Percentiles rank a stretch among this genome's conserved stretches.
Conservation (phyloP, 2,113 vertebrate species). For the Calidris pugnax region DNA sequence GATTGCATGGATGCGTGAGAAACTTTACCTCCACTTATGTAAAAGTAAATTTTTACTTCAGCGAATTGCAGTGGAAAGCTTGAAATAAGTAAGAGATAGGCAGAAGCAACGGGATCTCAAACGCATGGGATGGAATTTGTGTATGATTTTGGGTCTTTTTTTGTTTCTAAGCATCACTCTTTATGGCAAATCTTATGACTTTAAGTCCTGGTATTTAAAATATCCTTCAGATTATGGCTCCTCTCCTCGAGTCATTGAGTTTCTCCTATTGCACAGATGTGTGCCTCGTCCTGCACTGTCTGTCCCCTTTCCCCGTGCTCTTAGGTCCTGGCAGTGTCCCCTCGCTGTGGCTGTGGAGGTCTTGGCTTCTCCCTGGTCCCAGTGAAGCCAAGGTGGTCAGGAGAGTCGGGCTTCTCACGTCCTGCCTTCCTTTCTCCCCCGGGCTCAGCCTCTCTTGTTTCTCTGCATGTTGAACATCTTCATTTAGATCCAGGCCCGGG, state of each 20-base stretch:
- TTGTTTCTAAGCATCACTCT: neutral
- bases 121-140: neutral
- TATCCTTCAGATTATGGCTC: neutral
- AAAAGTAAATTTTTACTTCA: neutral
- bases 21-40: neutral
- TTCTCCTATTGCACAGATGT: neutral
- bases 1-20: neutral
- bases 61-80: neutral
- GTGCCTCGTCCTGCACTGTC: neutral
- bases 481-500: neutral
- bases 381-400: neutral
- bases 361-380: neutral
- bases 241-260: neutral
- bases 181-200: neutral
- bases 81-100: neutral
- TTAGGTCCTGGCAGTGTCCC: neutral
- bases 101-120: neutral
- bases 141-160: neutral
- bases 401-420: neutral
- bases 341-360: rapidly evolving
- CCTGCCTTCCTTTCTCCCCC: neutral
- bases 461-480: neutral
- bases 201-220: neutral
- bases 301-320: neutral
- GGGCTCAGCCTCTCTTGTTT: neutral